Evolutionary conservation across 2,797 vertebrate species (phyloP).

Genomic region (Melanotaenia boesemani): DNA sequence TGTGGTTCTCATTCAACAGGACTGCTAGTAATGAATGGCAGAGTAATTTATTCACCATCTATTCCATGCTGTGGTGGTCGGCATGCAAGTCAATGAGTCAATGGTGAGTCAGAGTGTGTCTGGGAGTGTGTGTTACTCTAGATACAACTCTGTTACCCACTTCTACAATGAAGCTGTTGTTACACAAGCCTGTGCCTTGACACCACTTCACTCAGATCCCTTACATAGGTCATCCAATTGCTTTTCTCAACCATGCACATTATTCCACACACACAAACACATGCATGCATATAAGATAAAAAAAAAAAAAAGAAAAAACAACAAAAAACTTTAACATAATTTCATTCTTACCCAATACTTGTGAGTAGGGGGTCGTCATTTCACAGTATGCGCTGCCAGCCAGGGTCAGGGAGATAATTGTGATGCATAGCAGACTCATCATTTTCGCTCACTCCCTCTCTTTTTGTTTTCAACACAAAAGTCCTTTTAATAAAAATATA

Average conservation of each 20-base stretch:
- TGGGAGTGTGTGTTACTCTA: constrained; percentile 56
- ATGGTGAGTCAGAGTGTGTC: constrained; percentile 63
- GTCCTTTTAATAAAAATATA: constrained; percentile 79
- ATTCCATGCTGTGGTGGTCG: constrained; percentile 49
- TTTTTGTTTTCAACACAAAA: constrained; percentile 60
- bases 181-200: constrained; percentile 47
- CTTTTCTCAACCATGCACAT: constrained; percentile 3
- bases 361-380: constrained; percentile 53
- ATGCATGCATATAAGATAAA: no score
- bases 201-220: constrained; percentile 38
- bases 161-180: constrained; percentile 67
- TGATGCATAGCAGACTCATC: constrained; percentile 89
- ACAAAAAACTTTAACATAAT: constrained; percentile 10
- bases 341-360: constrained; percentile 86
- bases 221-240: constrained; percentile 28
- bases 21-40: constrained; percentile 47
- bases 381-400: constrained; percentile 84
- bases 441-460: constrained; percentile 79
- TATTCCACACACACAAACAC: not conserved
- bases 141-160: constrained; percentile 64
- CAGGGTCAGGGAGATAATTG: constrained; percentile 89
- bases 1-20: constrained; percentile 40
- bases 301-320: no score
- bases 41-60: constrained; percentile 64
- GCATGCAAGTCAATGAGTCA: constrained; percentile 61